Base-by-base conservation (phyloP, 2,113 vertebrate species). In the Desmodus rotundus region DNA sequence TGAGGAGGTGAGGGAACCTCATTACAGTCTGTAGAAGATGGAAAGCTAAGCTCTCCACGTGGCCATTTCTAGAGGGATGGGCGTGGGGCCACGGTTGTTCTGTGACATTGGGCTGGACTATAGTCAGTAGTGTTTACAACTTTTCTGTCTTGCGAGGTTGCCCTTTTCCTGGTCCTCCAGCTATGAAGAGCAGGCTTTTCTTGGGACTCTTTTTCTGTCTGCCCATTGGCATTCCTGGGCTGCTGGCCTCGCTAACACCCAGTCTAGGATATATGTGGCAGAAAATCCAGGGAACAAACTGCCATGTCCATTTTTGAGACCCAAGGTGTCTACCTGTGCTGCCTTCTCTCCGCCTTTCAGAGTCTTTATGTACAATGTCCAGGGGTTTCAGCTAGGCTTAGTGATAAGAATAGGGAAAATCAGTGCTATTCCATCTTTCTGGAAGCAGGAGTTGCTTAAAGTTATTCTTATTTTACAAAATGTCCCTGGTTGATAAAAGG, bases 401-500 rank as follows among this genome's bases (percentile, higher is more conserved):
- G 19, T 41, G 54, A 31, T 38, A 65, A 20, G 14, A 54, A 54
- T 68, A 61, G 41, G 56, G 58, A 83, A 94, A 92, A 73, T 38
- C 15, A 89, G 41, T 31, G 77, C 38, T 36, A 43, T 45, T 67
- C 26, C 26, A 85, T 58, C 58, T 72, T 81, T 83, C 41, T 78
- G 47, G 65, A 56, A 78, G 68, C 38, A 43, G 20, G 67, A 38
- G 8, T 58, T 31, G 14, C 56, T 94, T 78, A 65, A 72, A 77
- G 12, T 88, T 91, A 88, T 84, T 93, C 24, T 67, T 87, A 77
- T 81, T 86, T 81, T 74, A 65, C 5, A 68, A 94, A 93, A 92
- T 61, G 43, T 45, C 45, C 47, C 17, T 54, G 7, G 8, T 74
- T 89, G 85, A 52, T 76, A 26, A 78, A 72, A 77, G 47, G 3